Conservation (phyloP, 2,113 vertebrate genomes). For the Thoracochromis brauschi region DNA sequence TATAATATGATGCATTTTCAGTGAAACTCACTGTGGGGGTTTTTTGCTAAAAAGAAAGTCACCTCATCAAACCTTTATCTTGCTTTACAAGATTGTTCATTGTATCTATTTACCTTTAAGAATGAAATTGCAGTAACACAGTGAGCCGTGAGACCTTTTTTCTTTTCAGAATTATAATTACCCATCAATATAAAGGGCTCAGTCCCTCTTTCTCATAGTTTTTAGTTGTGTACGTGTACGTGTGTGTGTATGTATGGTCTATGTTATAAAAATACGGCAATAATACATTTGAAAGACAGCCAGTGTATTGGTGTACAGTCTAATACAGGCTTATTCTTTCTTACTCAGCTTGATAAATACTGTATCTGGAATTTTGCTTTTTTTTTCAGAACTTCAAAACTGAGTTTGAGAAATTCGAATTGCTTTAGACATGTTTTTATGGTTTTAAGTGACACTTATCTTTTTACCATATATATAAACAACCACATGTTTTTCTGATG, state of each 20-base stretch:
- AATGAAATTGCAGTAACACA: background rate
- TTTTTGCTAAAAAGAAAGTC: background rate
- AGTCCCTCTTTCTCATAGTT: background rate
- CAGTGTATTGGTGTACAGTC: background rate
- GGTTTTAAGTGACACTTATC: background rate
- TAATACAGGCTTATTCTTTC: background rate
- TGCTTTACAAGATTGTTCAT: background rate
- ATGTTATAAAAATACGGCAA: background rate
- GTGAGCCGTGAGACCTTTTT: background rate
- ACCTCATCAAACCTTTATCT: background rate
- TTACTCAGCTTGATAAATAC: background rate
- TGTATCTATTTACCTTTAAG: background rate
- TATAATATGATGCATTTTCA: background rate
- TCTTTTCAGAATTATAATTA: background rate
- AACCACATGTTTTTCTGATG: background rate
- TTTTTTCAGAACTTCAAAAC: background rate
- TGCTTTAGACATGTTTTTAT: background rate
- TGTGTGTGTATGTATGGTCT: background rate
- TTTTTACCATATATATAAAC: background rate
- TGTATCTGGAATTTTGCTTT: background rate
- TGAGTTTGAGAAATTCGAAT: background rate
- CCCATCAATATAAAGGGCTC: background rate
- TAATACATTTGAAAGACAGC: background rate
- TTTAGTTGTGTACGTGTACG: background rate
- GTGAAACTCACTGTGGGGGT: background rate